Conservation (phyloP, 1,140 invertebrate genomes). For the Meloidogyne exigua region DNA sequence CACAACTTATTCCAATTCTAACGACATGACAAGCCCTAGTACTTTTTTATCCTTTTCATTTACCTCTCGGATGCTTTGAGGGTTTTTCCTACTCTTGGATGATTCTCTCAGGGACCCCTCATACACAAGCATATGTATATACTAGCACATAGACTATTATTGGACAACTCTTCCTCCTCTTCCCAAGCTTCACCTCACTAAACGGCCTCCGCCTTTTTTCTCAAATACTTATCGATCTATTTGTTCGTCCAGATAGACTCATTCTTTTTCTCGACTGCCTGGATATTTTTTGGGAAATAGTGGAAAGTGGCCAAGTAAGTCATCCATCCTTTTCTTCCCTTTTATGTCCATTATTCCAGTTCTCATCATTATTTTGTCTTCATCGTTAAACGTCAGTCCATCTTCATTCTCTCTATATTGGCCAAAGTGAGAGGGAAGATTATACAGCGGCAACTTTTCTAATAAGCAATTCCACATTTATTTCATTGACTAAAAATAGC, state of each 20-base stretch:
- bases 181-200: neutral
- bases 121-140: neutral
- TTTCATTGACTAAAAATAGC: neutral
- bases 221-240: constrained; percentile 3
- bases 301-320: neutral
- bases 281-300: neutral
- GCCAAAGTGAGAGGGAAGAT: neutral
- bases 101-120: neutral
- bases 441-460: neutral
- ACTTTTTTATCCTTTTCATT: constrained; percentile 5
- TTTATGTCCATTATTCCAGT: neutral
- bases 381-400: neutral
- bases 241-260: neutral
- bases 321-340: neutral
- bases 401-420: neutral
- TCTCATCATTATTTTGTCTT: constrained; percentile 7
- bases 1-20: neutral
- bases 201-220: neutral
- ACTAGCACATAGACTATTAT: no score
- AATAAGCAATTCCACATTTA: neutral
- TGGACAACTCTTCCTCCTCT: neutral
- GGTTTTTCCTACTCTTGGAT: neutral
- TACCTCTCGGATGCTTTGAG: neutral
- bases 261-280: neutral
- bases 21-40: neutral